Base-by-base conservation (phyloP, 2,888 invertebrate species). In the Caenorhabditis zanzibari region DNA sequence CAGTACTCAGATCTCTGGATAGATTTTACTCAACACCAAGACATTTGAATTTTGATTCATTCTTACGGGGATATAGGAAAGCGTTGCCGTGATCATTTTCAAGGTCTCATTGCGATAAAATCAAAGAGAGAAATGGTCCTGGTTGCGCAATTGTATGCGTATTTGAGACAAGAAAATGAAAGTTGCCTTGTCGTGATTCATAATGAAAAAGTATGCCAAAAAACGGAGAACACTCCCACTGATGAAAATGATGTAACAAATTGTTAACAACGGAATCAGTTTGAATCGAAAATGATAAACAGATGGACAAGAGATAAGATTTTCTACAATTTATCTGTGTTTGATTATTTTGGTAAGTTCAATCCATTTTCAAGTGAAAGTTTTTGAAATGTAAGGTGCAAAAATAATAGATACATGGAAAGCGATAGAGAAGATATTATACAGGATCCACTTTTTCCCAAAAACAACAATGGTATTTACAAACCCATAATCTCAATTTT, bases 91-190 rank as follows among this genome's bases (percentile, higher is more conserved):
- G 52, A 52, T 32, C 32, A 38, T 14, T 63, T 59, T 73, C 73
- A 61, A 61, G 73, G 61, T 61, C 63, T 35, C 9, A 0, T 28
- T 16, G 19, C 32, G 73, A 73, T 56, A 74, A 74, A 54, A 63
- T 73, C 73, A 2, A 3, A 66, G 61, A 63, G 61, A 73, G 38
- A 38, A 73, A 47, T 73, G 73, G 73, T 61, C 73, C 73, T 72
- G 16, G 47, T 44, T 28, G 22, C 19, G 19, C 28, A 19, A 19
- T 19, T 5, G 22, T 22, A 49, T 49, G 14, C 47, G 14, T 47
- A 47, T 32, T 38, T 12, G 6, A 38, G 19, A 19, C 19, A n/a
- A 19, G 41, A 56, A 58, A 71, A 44, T 0, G 71, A 71, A 71
- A 58, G 58, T 71, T 12, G 19, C 47, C 26, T 24, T 12, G 28